A percentile compares a stretch with the other conserved stretches of the same genome.
These are phyloP conservation scores for Oryzias dopingdopingensis DNA, from an alignment of 2,797 vertebrate species.

Conservation along the genomic window DNA sequence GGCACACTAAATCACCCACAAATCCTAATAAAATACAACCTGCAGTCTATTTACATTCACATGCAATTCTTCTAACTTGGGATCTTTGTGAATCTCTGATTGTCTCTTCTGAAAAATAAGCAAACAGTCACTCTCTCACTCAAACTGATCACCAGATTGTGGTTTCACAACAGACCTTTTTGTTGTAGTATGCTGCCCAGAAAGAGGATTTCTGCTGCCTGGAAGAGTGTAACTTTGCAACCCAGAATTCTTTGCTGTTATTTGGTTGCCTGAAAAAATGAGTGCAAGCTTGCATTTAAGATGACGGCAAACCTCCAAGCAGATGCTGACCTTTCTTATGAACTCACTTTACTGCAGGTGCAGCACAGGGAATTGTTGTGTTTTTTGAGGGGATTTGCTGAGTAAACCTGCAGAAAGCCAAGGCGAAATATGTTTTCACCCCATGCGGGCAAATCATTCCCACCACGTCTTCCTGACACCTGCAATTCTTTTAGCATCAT, in stretches of 20 bases:
- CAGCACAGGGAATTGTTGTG: constrained; percentile 22
- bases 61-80: too few relatives aligned
- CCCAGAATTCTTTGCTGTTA: constrained; percentile 33
- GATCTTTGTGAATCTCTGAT: too few relatives aligned
- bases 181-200: constrained; percentile 2
- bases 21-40: too few relatives aligned
- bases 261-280: constrained; percentile 23
- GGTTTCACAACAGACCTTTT: constrained; percentile 8
- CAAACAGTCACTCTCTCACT: not conserved
- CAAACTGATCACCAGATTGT: constrained; percentile 11
- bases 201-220: constrained; percentile 9
- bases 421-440: constrained; percentile 8
- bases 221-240: constrained; percentile 14
- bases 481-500: constrained; percentile 29
- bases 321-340: constrained; percentile 47
- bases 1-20: too few relatives aligned
- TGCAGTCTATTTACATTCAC: too few relatives aligned
- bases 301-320: constrained; percentile 46
- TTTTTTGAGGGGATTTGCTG: constrained; percentile 11
- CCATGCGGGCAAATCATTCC: constrained; percentile 10
- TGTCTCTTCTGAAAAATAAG: not conserved
- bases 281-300: constrained; percentile 33
- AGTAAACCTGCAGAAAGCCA: constrained; percentile 10
- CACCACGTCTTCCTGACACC: constrained; percentile 26
- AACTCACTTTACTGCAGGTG: constrained; percentile 45